These are phyloP conservation scores for Malthinus seriepunctatus DNA, from an alignment of 2,888 invertebrate genomes.

Conservation along the genomic window DNA sequence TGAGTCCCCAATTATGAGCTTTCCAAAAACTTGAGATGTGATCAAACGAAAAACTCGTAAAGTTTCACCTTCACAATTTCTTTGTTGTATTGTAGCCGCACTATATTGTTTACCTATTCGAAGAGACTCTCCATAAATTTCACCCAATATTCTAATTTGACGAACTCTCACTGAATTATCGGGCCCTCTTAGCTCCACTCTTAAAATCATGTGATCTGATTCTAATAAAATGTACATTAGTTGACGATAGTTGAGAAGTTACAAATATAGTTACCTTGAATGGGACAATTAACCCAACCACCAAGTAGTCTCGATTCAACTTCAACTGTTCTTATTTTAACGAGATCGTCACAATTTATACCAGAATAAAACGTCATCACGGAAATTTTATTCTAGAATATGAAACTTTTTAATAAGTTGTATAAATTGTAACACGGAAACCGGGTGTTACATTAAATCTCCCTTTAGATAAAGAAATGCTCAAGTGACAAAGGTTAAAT, in stretches of 20 bases:
- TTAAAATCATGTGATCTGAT: slow-evolving; percentile 59
- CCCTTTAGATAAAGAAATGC: too few relatives aligned
- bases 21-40: slow-evolving; percentile 92
- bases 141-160: slow-evolving; percentile 74
- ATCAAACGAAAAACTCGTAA: slow-evolving; percentile 89
- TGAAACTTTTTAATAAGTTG: not conserved
- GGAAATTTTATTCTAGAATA: slow-evolving; percentile 83
- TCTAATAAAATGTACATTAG: slow-evolving; percentile 1
- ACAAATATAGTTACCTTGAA: slow-evolving; percentile 61
- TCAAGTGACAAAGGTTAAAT: too few relatives aligned
- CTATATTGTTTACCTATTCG: slow-evolving; percentile 58
- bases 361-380: slow-evolving; percentile 85
- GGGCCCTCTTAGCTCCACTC: slow-evolving; percentile 87
- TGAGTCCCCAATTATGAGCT: slow-evolving; percentile 74
- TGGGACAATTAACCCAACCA: slow-evolving; percentile 88
- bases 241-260: not conserved
- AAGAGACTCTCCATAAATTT: slow-evolving; percentile 61
- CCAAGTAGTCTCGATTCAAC: slow-evolving; percentile 77
- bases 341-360: slow-evolving; percentile 77
- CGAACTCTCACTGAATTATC: slow-evolving; percentile 89
- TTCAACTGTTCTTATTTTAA: slow-evolving; percentile 80
- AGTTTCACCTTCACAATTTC: slow-evolving; percentile 89
- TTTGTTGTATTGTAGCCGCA: slow-evolving; percentile 73
- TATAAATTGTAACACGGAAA: too few relatives aligned
- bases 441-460: too few relatives aligned